phyloP scores from a whole-genome alignment of 2,888 invertebrate genomes.

The Andrena trimmerana region DNA sequence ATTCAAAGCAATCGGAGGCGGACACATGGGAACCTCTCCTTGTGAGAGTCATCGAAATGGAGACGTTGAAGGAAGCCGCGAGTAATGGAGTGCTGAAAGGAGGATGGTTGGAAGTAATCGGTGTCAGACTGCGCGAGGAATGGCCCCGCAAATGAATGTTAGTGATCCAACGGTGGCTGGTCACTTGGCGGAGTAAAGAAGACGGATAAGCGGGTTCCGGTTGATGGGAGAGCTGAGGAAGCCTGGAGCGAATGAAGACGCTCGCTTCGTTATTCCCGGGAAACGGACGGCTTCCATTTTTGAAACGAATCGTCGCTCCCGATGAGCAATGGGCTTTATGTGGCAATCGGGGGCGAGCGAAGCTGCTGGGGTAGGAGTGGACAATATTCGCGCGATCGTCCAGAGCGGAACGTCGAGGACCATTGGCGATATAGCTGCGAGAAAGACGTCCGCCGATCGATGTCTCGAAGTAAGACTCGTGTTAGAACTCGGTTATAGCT shows the following conservation, averaged over 20 bases:
- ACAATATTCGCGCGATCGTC: no score
- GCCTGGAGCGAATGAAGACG: background rate
- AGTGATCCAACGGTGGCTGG: background rate
- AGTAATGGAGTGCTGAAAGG: background rate
- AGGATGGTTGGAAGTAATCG: background rate
- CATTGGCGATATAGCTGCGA: no score
- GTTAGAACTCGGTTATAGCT: no score
- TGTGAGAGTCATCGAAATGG: no score
- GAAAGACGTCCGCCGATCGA: no score
- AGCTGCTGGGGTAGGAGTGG: no score
- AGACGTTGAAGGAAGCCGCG: background rate
- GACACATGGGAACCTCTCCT: no score
- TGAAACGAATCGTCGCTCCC: constrained; percentile 4
- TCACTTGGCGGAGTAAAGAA: constrained; percentile 1
- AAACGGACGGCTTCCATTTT: background rate
- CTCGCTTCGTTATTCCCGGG: constrained; percentile 5
- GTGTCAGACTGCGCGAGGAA: background rate
- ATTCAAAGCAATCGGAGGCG: no score
- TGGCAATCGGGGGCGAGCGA: background rate
- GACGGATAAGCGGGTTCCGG: background rate
- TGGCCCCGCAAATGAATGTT: constrained; percentile 9
- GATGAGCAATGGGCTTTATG: background rate
- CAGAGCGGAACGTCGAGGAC: background rate
- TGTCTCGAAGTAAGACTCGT: no score
- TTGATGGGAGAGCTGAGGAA: background rate